Evolutionary conservation across 2,113 vertebrate species (phyloP), one percentile per base, ranked within the genome.

Genomic region (Chrysochloris asiatica): DNA sequence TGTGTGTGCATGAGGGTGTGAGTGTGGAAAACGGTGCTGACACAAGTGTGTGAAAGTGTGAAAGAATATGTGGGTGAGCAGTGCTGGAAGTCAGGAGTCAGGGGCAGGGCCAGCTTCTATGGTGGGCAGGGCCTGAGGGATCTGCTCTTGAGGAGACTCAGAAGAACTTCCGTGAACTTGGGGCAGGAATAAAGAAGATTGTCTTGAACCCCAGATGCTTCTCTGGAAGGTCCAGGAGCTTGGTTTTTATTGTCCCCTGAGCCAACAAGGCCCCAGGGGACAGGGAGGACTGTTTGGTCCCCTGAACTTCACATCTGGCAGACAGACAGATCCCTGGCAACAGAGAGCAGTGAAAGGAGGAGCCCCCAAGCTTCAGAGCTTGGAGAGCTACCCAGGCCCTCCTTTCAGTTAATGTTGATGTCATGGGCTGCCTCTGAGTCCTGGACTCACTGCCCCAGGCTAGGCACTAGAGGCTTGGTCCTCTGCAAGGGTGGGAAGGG

Each of bases 191-290:
- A 72, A 59, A 75, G 75, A 30, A 43, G 16, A 41, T 65, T 76
- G 69, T 26, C 30, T 67, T 10, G 30, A 89, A 75, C 10, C 71
- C 41, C 43, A n/a, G 22, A 48, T 26, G 38, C 61, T 85, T 63
- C 54, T 91, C 76, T 84, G 43, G 48, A 88, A 91, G 48, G 36
- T 69, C 45, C n/a, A n/a, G n/a, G 63, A 43, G 22, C n/a, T 45
- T 79, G 72, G 72, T 22, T 92, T 83, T 88, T 71, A 54, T 47
- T 48, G 43, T 73, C 43, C 8, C 36, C 26, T 50, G 75, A 52
- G 45, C 30, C 21, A 47, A 22, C 56, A 9, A 13, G 84, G 86
- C 36, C 19, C 52, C 54, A 45, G 56, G 13, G 3, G 9, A 28
- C 4, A 17, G 19, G 8, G n/a, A 50, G 24, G 38, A 6, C 24